Percentiles rank a stretch among this genome's conserved stretches.
These are phyloP conservation scores for Agonum fuliginosum DNA, from an alignment of 2,888 invertebrate species.

Conservation along the genomic window DNA sequence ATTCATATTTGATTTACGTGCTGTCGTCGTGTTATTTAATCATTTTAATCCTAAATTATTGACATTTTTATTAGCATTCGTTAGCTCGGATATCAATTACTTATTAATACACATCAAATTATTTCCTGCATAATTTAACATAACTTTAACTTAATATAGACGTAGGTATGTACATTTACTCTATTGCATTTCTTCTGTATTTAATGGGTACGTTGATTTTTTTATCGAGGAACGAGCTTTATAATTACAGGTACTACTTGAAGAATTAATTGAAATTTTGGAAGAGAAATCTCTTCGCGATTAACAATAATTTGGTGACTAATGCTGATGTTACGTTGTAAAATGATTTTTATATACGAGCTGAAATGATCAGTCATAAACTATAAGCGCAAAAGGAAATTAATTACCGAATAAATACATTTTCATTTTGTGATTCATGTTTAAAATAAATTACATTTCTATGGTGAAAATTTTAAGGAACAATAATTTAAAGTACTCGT, in stretches of 20 bases:
- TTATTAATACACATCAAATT: constrained; percentile 22
- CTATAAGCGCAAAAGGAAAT: no score
- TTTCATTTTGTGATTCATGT: no score
- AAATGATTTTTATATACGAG: neutral
- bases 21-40: neutral
- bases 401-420: no score
- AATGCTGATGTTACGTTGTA: neutral
- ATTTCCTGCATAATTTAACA: constrained; percentile 21
- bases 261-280: neutral
- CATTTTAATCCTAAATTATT: constrained; percentile 6
- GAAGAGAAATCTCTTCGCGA: neutral
- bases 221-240: neutral
- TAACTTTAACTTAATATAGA: constrained; percentile 14
- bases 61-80: constrained; percentile 14
- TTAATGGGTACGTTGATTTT: neutral
- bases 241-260: neutral
- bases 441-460: no score
- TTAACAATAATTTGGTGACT: neutral
- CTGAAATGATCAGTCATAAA: no score
- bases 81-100: neutral
- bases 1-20: neutral
- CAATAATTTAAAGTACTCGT: no score
- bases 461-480: no score
- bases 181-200: neutral
- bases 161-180: neutral